Base-by-base conservation (phyloP, 2,888 invertebrate genomes). In the Unio pictorum region DNA sequence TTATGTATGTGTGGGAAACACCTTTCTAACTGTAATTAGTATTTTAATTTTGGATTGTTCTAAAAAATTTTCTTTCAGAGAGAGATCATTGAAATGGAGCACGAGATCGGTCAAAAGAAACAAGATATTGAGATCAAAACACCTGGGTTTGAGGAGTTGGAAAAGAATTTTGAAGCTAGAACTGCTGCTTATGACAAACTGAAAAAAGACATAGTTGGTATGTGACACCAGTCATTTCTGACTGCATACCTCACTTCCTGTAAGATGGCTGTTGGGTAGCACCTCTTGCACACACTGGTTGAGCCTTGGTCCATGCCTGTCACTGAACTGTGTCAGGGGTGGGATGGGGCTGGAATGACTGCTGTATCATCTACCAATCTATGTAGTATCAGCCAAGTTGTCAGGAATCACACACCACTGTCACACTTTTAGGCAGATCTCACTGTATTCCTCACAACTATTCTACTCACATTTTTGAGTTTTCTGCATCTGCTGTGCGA, bases 141-240 rank as follows among this genome's bases (percentile, higher is more conserved):
- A 8, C 86, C 86, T 64, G 71, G 66, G n/a, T 87, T 84, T 79
- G 69, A 83, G 68, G 81, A 85, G 20, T 73, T 85, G 55, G 84
- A 86, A 70, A 72, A 72, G 67, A 67, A 73, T 57, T 85, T 81
- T 80, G 77, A 84, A 23, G 78, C 81, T 23, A 78, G 81, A 71
- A 80, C 81, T 61, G 75, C 76, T 61, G 78, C 75, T 58, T 87
- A 85, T 81, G 83, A 86, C 63, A 72, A 68, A 67, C 80, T 79
- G 66, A 87, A 87, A 74, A 85, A 84, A 74, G 75, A 80, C 73
- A 83, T 86, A 79, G 85, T 84, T 77, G 81, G 86, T 86, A 73
- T 79, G 86, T 81, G 72, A 67, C 68, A 71, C 72, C 73, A 68
- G 72, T 72, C 74, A 70, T 70, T 74, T 71, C 64, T 59, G 66